Base-by-base conservation (phyloP, 2,888 invertebrate genomes). In the Tupiocoris notatus region DNA sequence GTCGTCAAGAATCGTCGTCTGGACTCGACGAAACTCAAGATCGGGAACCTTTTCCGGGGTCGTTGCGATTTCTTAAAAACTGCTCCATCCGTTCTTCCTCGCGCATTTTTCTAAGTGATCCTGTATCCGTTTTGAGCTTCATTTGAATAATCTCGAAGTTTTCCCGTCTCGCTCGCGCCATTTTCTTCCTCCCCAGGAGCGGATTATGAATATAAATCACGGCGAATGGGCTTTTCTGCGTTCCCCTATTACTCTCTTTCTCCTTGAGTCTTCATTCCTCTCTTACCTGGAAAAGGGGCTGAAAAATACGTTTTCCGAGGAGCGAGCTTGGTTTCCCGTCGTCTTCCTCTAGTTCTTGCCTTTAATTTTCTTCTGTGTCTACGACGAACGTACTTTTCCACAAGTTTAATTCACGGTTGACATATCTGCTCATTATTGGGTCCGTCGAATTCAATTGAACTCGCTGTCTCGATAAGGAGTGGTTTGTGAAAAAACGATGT, bases 191-290 rank as follows among this genome's bases (percentile, higher is more conserved):
- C 59, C 59, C 59, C 59, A 18, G n/a, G 3, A 39, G 12, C 18
- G 59, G 59, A 59, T 59, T 59, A 59, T 59, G 59, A 59, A 59
- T 59, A 59, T 59, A 59, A 59, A 59, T 59, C 59, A 59, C 59
- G 17, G 16, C 3, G 59, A 59, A 18, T 18, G 17, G 59, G 18
- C 17, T 59, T n/a, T 3, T 6, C 59, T 9, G 6, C 59, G 6
- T 6, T 59, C n/a, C 18, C 59, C 54, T n/a, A n/a, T n/a, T n/a
- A 39, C 39, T 39, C 39, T 12, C 12, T 39, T 39, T 39, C 12
- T 39, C 39, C 39, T 39, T 7, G 3, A 7, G 12, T 39, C 39
- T 39, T 39, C 39, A 39, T 39, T 39, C 12, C 39, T 39, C 39
- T 39, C 3, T 39, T 39, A 12, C 39, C n/a, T n/a, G n/a, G n/a